A percentile compares a stretch with the other conserved stretches of the same genome.
Conservation (phyloP, 2,797 vertebrate genomes). For the Smutsia temminckii region DNA sequence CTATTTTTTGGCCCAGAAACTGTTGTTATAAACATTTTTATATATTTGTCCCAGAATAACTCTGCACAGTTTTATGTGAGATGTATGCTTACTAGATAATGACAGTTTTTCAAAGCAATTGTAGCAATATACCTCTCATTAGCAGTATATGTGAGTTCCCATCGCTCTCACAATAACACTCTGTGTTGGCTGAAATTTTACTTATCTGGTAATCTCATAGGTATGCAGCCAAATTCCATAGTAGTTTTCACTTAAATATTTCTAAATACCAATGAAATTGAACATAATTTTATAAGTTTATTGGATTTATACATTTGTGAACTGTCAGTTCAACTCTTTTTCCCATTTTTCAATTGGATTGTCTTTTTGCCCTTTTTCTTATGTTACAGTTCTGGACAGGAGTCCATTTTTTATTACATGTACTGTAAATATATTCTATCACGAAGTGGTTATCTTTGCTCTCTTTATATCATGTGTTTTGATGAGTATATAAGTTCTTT, state of each 20-base stretch:
- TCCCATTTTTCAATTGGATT: not conserved
- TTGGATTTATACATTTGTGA: not conserved
- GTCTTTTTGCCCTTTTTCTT: not conserved
- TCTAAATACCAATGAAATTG: not conserved
- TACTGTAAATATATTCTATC: not conserved
- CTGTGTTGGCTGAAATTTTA: not conserved
- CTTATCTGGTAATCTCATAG: not conserved
- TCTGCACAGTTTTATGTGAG: not conserved
- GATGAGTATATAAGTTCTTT: not conserved
- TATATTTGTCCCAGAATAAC: not conserved
- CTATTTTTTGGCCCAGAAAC: not conserved
- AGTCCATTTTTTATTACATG: not conserved
- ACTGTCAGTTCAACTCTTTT: not conserved
- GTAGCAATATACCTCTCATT: not conserved
- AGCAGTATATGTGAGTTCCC: not conserved
- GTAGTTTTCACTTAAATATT: not conserved
- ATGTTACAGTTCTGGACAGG: not conserved
- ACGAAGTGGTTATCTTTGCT: not conserved
- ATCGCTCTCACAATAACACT: not conserved
- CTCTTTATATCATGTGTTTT: not conserved
- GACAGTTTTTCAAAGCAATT: not conserved
- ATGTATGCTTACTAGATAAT: not conserved
- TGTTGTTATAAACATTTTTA: not conserved
- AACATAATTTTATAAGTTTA: not conserved
- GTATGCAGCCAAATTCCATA: not conserved